Percentiles rank a stretch among this genome's conserved stretches.
Evolutionary conservation across 2,113 vertebrate genomes (phyloP).

Genomic region (Spea bombifrons): DNA sequence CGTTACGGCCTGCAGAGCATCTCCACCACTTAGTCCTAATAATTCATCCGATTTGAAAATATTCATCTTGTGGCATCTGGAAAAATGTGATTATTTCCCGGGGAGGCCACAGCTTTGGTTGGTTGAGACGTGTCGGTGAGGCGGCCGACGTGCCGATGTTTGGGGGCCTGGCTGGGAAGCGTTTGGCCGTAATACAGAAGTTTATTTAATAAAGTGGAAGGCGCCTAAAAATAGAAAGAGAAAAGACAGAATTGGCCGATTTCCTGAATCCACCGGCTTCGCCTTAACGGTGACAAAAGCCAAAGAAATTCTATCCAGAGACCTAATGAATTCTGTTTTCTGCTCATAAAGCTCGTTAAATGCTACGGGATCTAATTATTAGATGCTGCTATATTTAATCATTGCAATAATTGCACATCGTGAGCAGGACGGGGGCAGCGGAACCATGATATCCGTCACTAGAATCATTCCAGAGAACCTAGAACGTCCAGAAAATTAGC

Average conservation of each 20-base stretch:
- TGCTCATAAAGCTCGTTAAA: constrained; percentile 23
- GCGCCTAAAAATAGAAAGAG: constrained; percentile 25
- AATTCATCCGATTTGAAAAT: too few species aligned
- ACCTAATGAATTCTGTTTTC: constrained; percentile 1
- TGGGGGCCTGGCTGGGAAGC: not conserved
- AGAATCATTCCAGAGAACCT: too few species aligned
- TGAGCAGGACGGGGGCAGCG: too few species aligned
- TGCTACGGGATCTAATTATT: constrained; percentile 14
- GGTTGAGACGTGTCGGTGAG: not conserved
- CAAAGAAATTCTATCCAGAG: constrained; percentile 4
- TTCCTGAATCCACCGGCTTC: constrained; percentile 19
- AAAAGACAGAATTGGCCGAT: constrained; percentile 25
- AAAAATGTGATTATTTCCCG: not conserved
- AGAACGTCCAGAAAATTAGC: too few species aligned
- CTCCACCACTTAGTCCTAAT: too few species aligned
- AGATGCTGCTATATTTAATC: constrained; percentile 26
- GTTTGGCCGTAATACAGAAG: not conserved
- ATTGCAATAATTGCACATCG: constrained; percentile 11
- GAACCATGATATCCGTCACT: too few species aligned
- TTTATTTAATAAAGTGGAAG: constrained; percentile 46
- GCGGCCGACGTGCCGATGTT: not conserved
- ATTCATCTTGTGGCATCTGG: not conserved
- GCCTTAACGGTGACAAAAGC: constrained; percentile 16
- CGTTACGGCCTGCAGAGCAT: too few species aligned
- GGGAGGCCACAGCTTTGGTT: too few species aligned